Base-by-base conservation (phyloP, 2,888 invertebrate species). In the Leptura quadrifasciata region DNA sequence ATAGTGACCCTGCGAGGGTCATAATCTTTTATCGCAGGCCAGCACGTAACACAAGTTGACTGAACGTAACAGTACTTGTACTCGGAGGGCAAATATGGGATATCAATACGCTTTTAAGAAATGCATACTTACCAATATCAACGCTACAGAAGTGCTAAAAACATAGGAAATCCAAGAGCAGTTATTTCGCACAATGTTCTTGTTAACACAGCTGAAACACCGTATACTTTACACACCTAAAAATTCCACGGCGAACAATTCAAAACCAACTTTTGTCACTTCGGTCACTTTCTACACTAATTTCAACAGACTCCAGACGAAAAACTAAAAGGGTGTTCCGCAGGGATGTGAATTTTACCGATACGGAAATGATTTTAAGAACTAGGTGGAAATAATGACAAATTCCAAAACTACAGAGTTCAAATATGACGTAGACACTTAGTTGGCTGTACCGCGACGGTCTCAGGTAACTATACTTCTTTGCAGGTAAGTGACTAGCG, bases 381-480 rank as follows among this genome's bases (percentile, higher is more conserved):
- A 70, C 67, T 60, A 55, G 54, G 73, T 61, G 68, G 73, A 79
- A 78, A 76, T 73, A 61, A 17, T 67, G 72, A 73, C 61, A 75
- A 80, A 80, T 78, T 76, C 75, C 74, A 52, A 55, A 68, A 31
- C 58, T 20, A 47, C 61, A 58, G 74, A 77, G 67, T 74, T 75
- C 75, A 74, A 75, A 71, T 52, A 72, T 80, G 80, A 80, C 80
- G 80, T 80, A 76, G 75, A 72, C 80, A 75, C 69, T 76, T 71
- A 73, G 75, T 73, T 75, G 72, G 70, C 70, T 75, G 52, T 68
- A 60, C 76, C 74, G 76, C 80, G 74, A 74, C 79, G 74, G 67
- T 80, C 76, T 77, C 79, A 80, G 80, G 80, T 79, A 80, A 80
- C 80, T 80, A 77, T 74, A 60, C 74, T 75, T 77, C 80, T 80